A percentile compares a stretch with the other conserved stretches of the same genome.
These are phyloP conservation scores for Cryptocephalus primarius DNA, from an alignment of 2,888 invertebrate species.

Conservation along the genomic window DNA sequence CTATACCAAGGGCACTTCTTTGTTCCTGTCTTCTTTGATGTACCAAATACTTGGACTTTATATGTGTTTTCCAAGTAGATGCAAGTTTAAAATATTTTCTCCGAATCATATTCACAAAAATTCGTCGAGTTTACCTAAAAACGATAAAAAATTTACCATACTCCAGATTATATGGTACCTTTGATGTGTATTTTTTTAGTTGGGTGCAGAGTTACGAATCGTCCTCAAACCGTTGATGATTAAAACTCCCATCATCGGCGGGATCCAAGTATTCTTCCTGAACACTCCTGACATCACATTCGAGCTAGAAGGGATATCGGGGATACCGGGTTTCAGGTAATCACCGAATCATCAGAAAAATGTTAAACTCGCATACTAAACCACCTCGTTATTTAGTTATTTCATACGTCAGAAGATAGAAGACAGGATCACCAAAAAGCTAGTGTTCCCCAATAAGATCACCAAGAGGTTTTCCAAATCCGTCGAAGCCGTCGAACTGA, in stretches of 20 bases:
- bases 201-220: constrained; percentile 43
- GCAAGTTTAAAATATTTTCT: too few relatives aligned
- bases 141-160: too few relatives aligned
- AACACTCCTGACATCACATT: constrained; percentile 93
- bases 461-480: constrained; percentile 75
- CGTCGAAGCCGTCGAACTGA: constrained; percentile 66
- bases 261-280: constrained; percentile 87
- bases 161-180: not conserved
- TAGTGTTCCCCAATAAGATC: constrained; percentile 91
- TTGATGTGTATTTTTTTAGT: constrained; percentile 15
- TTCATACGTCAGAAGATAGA: constrained; percentile 25
- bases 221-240: constrained; percentile 86
- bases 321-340: constrained; percentile 87
- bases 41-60: too few relatives aligned
- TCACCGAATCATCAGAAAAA: not conserved
- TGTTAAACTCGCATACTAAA: too few relatives aligned
- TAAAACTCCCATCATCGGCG: constrained; percentile 84
- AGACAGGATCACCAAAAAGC: constrained; percentile 42
- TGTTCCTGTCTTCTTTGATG: too few relatives aligned
- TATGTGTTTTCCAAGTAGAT: too few relatives aligned
- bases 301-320: constrained; percentile 87
- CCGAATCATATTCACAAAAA: too few relatives aligned
- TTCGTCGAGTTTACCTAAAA: too few relatives aligned
- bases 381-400: constrained; percentile 13
- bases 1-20: too few relatives aligned